Evolutionary conservation across 2,113 vertebrate genomes (phyloP).

Genomic region (Stigmatopora nigra): DNA sequence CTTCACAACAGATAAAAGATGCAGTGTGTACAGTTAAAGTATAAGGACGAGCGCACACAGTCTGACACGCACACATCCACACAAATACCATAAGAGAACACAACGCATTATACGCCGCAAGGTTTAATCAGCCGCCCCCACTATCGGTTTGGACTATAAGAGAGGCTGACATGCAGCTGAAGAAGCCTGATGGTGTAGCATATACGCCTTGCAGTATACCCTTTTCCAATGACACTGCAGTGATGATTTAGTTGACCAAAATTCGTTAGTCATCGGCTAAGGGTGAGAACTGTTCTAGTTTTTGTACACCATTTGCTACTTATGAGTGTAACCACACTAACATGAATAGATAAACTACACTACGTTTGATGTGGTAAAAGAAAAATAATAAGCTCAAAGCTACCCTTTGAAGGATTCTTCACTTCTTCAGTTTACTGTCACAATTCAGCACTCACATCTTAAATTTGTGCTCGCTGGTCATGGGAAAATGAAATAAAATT

Average conservation of each 20-base stretch:
- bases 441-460: too few relatives aligned
- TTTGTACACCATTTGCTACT: conserved; percentile 11
- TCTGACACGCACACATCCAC: background rate
- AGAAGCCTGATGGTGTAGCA: conserved; percentile 27
- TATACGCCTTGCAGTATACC: conserved; percentile 41
- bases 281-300: conserved; percentile 7
- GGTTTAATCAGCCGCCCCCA: conserved; percentile 20
- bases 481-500: too few relatives aligned
- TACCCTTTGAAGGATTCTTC: too few relatives aligned
- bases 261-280: conserved; percentile 32
- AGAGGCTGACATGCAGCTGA: conserved; percentile 37
- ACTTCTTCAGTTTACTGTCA: too few relatives aligned
- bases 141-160: conserved; percentile 26
- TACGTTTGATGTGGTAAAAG: background rate
- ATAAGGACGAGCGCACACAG: conserved; percentile 4
- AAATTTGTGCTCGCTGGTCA: too few relatives aligned
- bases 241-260: conserved; percentile 22
- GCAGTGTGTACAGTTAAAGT: background rate
- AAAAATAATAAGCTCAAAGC: too few relatives aligned
- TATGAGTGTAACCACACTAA: background rate
- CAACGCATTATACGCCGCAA: conserved; percentile 5
- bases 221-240: conserved; percentile 16
- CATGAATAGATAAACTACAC: background rate
- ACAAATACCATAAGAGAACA: background rate
- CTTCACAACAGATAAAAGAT: conserved; percentile 24